Evolutionary conservation across 1,140 invertebrate genomes (phyloP), one percentile per base, ranked within the genome.

Genomic region (Venustaconcha ellipsiformis): DNA sequence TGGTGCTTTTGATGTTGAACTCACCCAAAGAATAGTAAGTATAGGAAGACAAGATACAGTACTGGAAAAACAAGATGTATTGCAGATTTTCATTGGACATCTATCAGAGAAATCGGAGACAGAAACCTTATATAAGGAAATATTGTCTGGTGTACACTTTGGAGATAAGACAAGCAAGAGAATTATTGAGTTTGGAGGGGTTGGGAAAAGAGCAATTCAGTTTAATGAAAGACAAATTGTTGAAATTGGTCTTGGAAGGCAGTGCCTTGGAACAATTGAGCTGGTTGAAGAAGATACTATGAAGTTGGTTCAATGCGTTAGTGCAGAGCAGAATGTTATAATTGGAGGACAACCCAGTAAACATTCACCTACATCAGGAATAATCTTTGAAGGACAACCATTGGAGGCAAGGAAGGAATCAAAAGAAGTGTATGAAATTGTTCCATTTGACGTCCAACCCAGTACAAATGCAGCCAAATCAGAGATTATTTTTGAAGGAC

Each of bases 171-270:
- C 55, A 72, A 72, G 17, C 62, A 72, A 72, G 37, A 67, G 64
- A 66, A 15, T 72, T 65, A 55, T 72, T 26, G 71, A 72, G 65
- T 66, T 72, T 20, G n/a, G 65, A 13, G 71, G 71, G 58, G 26
- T 18, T 26, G 56, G 71, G 15, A 13, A 17, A 57, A 72, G 30
- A 26, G 20, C 11, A 48, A 48, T 66, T 26, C 11, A n/a, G 1
- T 26, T 12, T 55, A 57, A n/a, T 26, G 14, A 65, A 66, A 63
- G 63, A 56, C 71, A 72, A 55, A 26, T 72, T 72, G 48, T 67
- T 23, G 57, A 58, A 23, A 59, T 72, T 66, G 62, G 71, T 57
- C 8, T 72, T 18, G 66, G 71, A n/a, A 64, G 63, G n/a, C 62
- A 30, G 20, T 72, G 71, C 58, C 26, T 65, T 15, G 63, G 66